Evolutionary conservation across 2,888 invertebrate species (phyloP).

Genomic region (Periphyllus acericola): DNA sequence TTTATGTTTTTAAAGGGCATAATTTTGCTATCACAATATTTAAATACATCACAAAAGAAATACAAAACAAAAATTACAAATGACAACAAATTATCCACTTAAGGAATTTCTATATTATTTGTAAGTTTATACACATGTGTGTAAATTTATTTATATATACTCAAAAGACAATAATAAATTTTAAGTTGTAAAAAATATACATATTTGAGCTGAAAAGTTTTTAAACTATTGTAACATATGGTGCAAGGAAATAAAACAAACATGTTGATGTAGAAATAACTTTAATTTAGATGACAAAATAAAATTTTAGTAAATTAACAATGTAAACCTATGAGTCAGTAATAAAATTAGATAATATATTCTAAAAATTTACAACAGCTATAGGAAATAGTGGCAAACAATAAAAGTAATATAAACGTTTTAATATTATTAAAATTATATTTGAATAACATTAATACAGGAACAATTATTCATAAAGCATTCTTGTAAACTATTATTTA

Average conservation of each 20-base stretch:
- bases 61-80: slow-evolving; percentile 35
- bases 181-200: neutral
- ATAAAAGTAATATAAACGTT: neutral
- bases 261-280: slow-evolving; percentile 5
- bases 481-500: neutral
- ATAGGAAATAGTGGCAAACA: slow-evolving; percentile 32
- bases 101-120: neutral
- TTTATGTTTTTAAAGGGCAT: slow-evolving; percentile 17
- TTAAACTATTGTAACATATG: neutral
- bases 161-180: neutral
- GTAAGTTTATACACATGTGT: neutral
- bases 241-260: neutral
- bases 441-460: neutral
- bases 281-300: neutral
- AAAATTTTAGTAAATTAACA: slow-evolving; percentile 3
- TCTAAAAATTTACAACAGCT: neutral
- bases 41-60: slow-evolving; percentile 44
- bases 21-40: slow-evolving; percentile 51
- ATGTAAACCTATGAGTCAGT: neutral
- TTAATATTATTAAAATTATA: neutral
- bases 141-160: too few species aligned
- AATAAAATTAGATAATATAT: slow-evolving; percentile 28
- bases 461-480: neutral
- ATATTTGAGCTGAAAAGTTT: slow-evolving; percentile 43
- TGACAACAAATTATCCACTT: neutral